phyloP scores from a whole-genome alignment of 2,113 vertebrate species.

The Lontra canadensis region DNA sequence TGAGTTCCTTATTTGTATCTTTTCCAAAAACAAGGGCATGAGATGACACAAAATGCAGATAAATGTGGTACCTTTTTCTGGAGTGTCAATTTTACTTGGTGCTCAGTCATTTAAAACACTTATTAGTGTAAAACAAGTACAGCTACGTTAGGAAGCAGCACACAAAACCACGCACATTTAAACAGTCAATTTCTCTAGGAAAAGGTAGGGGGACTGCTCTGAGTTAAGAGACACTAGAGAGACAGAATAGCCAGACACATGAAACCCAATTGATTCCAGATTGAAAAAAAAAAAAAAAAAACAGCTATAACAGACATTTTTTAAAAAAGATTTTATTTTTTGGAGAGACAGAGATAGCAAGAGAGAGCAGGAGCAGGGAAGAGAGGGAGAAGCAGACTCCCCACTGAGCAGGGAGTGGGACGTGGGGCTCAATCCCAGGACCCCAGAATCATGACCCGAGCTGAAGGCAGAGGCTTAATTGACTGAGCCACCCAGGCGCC shows the following conservation, averaged over 20 bases:
- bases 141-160: background rate
- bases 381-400: no score
- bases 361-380: no score
- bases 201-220: background rate
- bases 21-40: background rate
- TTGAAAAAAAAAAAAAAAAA: slow-evolving; percentile 43
- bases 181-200: background rate
- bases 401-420: no score
- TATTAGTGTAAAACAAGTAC: slow-evolving; percentile 39
- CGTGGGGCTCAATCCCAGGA: no score
- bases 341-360: background rate
- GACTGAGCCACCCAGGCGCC: background rate
- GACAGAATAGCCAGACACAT: background rate
- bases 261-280: background rate
- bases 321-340: background rate
- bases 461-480: no score
- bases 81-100: background rate
- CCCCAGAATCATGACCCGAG: no score
- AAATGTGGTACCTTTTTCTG: background rate
- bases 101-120: slow-evolving; percentile 22
- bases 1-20: background rate
- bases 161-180: background rate
- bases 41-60: background rate
- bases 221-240: background rate
- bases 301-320: background rate